phyloP scores from a whole-genome alignment of 2,113 vertebrate genomes.

The Ursus arctos region DNA sequence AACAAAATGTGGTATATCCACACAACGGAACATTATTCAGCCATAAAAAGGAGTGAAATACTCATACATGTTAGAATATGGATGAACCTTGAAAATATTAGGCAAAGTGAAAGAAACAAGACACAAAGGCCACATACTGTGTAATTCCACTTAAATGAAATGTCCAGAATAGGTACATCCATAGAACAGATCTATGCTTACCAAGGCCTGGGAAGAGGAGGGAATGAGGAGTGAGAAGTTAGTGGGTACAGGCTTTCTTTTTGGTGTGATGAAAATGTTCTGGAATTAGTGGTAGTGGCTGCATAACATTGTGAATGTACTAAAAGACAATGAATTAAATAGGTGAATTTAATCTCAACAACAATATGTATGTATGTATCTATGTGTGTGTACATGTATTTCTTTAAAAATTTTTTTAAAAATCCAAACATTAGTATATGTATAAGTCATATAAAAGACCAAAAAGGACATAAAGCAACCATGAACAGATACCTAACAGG shows the following conservation, averaged over 20 bases:
- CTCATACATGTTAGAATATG: neutral
- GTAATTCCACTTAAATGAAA: neutral
- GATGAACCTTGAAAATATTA: constrained; percentile 3
- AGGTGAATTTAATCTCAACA: neutral
- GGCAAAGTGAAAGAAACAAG: neutral
- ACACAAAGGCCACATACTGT: neutral
- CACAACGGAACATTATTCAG: neutral
- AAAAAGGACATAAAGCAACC: neutral
- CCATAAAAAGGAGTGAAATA: neutral
- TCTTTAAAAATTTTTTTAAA: neutral
- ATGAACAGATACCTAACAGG: neutral
- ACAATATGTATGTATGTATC: neutral
- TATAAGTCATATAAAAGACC: neutral
- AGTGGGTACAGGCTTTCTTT: neutral
- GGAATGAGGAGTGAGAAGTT: neutral
- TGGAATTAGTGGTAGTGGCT: neutral
- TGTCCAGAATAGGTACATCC: neutral
- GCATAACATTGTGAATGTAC: neutral
- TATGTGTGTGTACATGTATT: neutral
- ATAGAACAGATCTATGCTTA: neutral
- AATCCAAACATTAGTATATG: neutral
- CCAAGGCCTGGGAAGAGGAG: neutral
- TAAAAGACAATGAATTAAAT: neutral
- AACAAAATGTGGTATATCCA: constrained; percentile 13
- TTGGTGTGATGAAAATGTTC: neutral